Base-by-base conservation (phyloP, 2,888 invertebrate species). In the Laspeyria flexula region DNA sequence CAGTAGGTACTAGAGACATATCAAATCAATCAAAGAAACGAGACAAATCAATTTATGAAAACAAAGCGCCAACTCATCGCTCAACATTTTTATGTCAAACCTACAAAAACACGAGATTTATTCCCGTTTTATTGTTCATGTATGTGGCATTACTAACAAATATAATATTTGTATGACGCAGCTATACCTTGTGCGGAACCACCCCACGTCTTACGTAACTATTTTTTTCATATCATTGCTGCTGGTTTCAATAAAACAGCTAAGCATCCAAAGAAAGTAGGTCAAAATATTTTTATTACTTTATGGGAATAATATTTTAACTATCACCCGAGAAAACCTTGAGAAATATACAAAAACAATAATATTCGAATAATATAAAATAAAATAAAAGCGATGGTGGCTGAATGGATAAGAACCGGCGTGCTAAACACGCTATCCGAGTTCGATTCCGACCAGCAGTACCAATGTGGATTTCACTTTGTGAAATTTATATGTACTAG, bases 51-150 rank as follows among this genome's bases (percentile, higher is more conserved):
- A 18, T 18, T 18, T 5, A 18, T 18, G 5, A 5, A 18, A 18
- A 18, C 3, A 18, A 18, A 18, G 5, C 2, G 5, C n/a, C n/a
- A n/a, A n/a, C n/a, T n/a, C n/a, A n/a, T n/a, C n/a, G n/a, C n/a
- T n/a, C 6, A 16, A 4, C 37, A 21, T 42, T 43, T 57, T 49
- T 40, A 44, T 53, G 43, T 35, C 29, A 33, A 42, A 48, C 25
- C 37, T 30, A 50, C 56, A 37, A 56, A 56, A 59, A 51, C 45
- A 50, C 37, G 21, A 43, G 21, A 47, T 60, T 63, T 55, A 66
- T 48, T 27, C 23, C 21, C 31, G 27, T 60, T 47, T 54, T 52
- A 41, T 54, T 54, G 45, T 55, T 54, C 38, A 29, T 44, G 39
- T 46, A 54, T 33, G 38, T 52, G 39, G 37, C 40, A 52, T 48